Conservation (phyloP, 2,113 vertebrate species). For the Colinus virginianus region DNA sequence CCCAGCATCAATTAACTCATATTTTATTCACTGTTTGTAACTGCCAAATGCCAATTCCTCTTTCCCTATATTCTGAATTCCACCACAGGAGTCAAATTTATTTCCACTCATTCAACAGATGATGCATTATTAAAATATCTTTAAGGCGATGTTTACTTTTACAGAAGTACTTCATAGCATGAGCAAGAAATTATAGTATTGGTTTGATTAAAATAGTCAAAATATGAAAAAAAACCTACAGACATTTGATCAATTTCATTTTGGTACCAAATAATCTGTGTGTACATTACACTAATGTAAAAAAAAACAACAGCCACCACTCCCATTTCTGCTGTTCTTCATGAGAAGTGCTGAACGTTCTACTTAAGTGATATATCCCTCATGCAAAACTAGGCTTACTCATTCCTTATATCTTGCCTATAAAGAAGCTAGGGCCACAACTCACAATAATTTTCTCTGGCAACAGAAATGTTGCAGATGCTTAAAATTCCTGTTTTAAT, state of each 20-base stretch:
- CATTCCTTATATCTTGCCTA: background rate
- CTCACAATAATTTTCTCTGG: background rate
- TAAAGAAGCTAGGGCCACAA: accelerated
- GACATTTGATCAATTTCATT: background rate
- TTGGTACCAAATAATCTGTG: background rate
- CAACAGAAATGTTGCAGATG: background rate
- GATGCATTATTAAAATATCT: background rate
- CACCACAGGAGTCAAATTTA: background rate
- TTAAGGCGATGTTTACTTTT: background rate
- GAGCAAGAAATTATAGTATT: background rate
- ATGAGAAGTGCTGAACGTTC: background rate
- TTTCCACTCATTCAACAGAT: background rate
- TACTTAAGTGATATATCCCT: background rate
- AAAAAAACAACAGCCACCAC: background rate
- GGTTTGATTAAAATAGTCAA: background rate
- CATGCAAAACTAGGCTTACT: background rate
- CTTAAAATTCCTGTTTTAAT: background rate
- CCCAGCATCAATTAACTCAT: background rate
- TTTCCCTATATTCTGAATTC: background rate
- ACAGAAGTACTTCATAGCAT: background rate
- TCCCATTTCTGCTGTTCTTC: background rate
- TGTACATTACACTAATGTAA: background rate
- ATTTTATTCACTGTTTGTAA: background rate
- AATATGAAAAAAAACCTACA: background rate
- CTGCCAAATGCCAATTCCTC: background rate